Percentiles rank a stretch among this genome's conserved stretches.
Conservation (phyloP, 2,888 invertebrate species). For the Parnassius apollo region DNA sequence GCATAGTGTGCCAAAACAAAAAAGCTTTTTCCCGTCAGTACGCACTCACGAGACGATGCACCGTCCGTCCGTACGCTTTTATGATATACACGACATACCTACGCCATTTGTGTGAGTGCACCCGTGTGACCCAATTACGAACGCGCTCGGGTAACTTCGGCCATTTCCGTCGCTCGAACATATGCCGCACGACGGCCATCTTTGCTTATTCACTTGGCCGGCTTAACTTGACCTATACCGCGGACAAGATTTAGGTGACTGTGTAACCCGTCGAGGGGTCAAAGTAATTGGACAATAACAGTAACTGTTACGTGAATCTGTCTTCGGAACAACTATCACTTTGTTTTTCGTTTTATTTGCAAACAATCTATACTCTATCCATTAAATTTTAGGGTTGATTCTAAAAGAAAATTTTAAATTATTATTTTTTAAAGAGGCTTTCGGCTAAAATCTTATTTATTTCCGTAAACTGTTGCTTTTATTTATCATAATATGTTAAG, state of each 20-base stretch:
- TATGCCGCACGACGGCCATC: conserved; percentile 62
- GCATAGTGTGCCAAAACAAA: conserved; percentile 61
- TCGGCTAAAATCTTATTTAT: no score
- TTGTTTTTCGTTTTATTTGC: conserved; percentile 27
- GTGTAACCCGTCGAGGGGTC: conserved; percentile 29
- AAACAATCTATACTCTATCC: not conserved
- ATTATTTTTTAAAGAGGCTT: no score
- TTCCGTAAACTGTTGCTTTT: no score
- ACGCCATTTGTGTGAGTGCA: conserved; percentile 55
- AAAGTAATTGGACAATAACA: conserved; percentile 26
- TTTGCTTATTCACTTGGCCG: conserved; percentile 55
- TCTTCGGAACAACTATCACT: conserved; percentile 32
- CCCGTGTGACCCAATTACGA: conserved; percentile 79
- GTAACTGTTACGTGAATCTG: conserved; percentile 34
- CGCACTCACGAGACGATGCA: conserved; percentile 47
- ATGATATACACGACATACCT: conserved; percentile 30
- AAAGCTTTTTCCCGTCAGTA: conserved; percentile 49
- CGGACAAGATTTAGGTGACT: conserved; percentile 33
- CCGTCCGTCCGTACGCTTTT: conserved; percentile 37
- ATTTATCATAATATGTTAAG: no score
- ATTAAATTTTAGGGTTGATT: no score
- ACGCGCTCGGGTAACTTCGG: conserved; percentile 66
- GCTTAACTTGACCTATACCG: conserved; percentile 48
- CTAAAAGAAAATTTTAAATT: no score
- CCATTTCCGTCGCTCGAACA: conserved; percentile 62